phyloP scores from a whole-genome alignment of 2,113 vertebrate species.

The Sciurus niger region DNA sequence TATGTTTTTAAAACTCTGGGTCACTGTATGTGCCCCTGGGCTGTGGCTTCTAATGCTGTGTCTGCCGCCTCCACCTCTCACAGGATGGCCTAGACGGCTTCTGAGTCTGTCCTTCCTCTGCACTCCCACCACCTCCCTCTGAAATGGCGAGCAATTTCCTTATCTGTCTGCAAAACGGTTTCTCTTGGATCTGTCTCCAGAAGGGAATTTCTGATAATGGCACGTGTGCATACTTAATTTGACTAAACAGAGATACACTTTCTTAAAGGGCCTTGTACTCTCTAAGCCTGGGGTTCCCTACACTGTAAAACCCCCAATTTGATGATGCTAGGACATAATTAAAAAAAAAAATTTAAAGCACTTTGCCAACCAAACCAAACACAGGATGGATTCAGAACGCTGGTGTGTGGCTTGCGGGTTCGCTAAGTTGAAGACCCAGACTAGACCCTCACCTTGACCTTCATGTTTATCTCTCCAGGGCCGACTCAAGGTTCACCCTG shows the following conservation, averaged over 20 bases:
- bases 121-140: neutral
- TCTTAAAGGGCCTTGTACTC: neutral
- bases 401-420: neutral
- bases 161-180: neutral
- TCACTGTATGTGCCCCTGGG: neutral
- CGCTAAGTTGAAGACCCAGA: neutral
- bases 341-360: neutral
- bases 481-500: too few species aligned
- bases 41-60: neutral
- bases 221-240: neutral
- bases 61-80: neutral
- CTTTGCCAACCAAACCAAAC: neutral
- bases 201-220: neutral
- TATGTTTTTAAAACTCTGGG: neutral
- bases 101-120: neutral
- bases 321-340: constrained; percentile 18
- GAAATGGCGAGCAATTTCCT: neutral
- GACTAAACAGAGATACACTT: neutral
- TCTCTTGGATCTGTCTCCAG: neutral
- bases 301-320: neutral
- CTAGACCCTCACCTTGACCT: neutral
- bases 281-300: neutral
- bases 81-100: neutral
- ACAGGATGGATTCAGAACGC: neutral
- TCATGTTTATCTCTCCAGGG: neutral